Evolutionary conservation across 2,113 vertebrate genomes (phyloP), one percentile per base, ranked within the genome.

Genomic region (Dipodomys ordii): DNA sequence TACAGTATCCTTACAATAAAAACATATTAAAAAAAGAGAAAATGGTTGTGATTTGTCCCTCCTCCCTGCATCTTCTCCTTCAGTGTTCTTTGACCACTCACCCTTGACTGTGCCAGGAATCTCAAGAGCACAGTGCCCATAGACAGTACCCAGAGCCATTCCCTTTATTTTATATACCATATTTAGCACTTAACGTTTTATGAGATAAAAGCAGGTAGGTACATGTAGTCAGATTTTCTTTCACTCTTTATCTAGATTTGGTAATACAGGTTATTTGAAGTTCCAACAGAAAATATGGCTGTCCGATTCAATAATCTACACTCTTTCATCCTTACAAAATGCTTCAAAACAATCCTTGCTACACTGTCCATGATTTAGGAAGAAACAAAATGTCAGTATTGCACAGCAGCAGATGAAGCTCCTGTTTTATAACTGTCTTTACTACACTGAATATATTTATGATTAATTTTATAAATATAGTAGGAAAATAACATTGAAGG

Each of bases 341-440:
- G 8, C 4, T 64, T 88, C 46, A 39, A 39, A 39, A 39, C 39
- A 69, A 82, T 67, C 6, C 6, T n/a, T 91, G 32, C 5, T 46
- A 67, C 11, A 65, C 28, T 53, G 64, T 91, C 2, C 53, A 15
- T 85, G 46, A 88, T 84, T 84, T 95, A 74, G 73, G 77, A 83
- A 39, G 35, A 71, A 27, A 68, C 8, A n/a, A 9, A 6, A 20
- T 49, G 0, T 32, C 80, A 71, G 4, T 49, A 60, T 1, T 73
- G 2, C n/a, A 39, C 3, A 73, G 69, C 15, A 7, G 25, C 2
- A 67, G 9, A 20, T 49, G 90, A 28, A 20, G 9, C 20, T 32
- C 7, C 57, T 18, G 62, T 71, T 94, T 95, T 74, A 71, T 92
- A 83, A 79, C 2, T 87, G 73, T 76, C 35, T 79, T 74, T 72